These are phyloP conservation scores for Passer montanus DNA, from an alignment of 2,113 vertebrate species.

Conservation along the genomic window DNA sequence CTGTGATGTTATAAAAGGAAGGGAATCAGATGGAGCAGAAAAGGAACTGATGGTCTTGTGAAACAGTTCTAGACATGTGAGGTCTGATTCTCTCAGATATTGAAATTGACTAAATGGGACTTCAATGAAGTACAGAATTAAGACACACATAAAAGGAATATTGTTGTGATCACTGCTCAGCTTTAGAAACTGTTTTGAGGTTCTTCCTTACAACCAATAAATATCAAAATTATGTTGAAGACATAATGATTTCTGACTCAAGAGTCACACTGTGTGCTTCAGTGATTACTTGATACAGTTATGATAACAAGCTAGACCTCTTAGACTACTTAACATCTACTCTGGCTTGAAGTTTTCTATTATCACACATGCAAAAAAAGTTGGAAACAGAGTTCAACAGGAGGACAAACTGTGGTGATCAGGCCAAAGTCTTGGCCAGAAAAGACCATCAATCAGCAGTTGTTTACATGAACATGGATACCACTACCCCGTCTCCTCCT, in stretches of 20 bases:
- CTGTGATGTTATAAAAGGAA: neutral
- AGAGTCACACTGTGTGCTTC: neutral
- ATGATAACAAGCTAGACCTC: neutral
- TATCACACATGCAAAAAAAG: fast-evolving
- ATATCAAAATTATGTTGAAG: neutral
- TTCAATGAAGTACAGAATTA: neutral
- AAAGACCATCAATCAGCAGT: neutral
- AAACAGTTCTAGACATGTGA: neutral
- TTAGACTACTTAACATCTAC: neutral
- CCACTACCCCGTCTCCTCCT: neutral
- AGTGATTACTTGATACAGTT: neutral
- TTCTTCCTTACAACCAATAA: neutral
- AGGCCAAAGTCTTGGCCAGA: neutral
- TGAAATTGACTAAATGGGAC: neutral
- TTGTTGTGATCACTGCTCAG: neutral
- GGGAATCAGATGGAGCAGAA: neutral
- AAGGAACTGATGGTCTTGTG: neutral
- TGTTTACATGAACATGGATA: neutral
- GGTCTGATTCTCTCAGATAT: neutral
- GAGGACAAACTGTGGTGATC: neutral
- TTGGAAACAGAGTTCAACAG: neutral
- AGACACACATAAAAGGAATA: neutral
- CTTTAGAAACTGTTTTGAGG: neutral
- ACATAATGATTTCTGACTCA: neutral
- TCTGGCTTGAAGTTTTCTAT: neutral